A percentile compares a stretch with the other conserved stretches of the same genome.
phyloP scores from a whole-genome alignment of 2,113 vertebrate genomes.

The Nestor notabilis region DNA sequence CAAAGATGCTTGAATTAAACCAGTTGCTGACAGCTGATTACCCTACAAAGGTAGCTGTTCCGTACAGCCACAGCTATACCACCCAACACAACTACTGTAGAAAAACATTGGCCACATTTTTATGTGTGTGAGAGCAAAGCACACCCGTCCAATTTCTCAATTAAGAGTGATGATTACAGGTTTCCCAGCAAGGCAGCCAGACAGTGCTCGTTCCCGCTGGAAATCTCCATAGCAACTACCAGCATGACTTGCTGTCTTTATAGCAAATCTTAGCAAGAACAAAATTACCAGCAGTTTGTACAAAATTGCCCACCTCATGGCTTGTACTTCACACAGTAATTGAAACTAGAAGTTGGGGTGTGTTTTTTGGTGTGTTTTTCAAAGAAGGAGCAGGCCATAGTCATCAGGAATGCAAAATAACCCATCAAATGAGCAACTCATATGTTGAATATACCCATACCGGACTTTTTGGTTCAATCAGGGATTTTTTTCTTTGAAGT shows the following conservation, averaged over 20 bases:
- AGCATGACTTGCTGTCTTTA: constrained; percentile 23
- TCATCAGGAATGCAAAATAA: constrained; percentile 29
- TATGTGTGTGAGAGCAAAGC: constrained; percentile 28
- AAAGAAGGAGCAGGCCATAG: not conserved
- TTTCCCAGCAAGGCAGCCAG: constrained; percentile 29
- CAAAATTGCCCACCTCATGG: constrained; percentile 32
- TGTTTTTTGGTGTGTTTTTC: not conserved
- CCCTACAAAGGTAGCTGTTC: not conserved
- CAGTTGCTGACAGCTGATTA: fast-evolving
- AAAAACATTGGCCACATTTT: constrained; percentile 26
- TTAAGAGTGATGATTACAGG: constrained; percentile 39
- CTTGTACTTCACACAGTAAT: not conserved
- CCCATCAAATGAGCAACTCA: not conserved
- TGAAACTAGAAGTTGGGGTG: not conserved
- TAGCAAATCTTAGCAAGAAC: constrained; percentile 52
- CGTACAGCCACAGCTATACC: not conserved
- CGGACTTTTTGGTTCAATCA: not conserved
- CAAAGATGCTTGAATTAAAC: not conserved
- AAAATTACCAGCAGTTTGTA: constrained; percentile 41
- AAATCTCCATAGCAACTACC: constrained; percentile 76
- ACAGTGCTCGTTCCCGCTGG: constrained; percentile 15
- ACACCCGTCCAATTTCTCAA: not conserved
- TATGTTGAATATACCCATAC: not conserved
- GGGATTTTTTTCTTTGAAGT: not conserved
- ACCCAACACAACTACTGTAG: not conserved